Evolutionary conservation across 92 coral and sea anemone genomes (phyloP).

Genomic region (Blastomussa wellsi): DNA sequence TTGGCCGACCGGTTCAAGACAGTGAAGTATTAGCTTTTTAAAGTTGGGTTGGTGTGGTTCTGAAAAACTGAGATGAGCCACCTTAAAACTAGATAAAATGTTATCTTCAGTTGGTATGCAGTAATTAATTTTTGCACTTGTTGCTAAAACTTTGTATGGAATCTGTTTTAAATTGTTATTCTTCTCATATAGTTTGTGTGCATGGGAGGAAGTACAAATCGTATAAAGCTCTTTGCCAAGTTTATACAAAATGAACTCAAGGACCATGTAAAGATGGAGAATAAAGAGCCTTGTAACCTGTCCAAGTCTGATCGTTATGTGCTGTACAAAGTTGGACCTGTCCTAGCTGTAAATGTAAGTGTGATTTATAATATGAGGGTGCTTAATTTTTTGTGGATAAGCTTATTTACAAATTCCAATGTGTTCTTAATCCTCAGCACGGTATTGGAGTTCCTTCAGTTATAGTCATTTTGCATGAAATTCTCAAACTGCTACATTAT

Average conservation of each 20-base stretch:
- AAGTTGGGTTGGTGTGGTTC: no score
- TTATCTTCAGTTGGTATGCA: no score
- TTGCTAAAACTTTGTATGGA: no score
- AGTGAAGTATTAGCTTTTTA: no score
- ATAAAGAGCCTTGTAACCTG: slow-evolving; percentile 69
- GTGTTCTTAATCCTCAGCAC: slow-evolving; percentile 65
- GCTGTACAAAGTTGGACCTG: slow-evolving; percentile 96
- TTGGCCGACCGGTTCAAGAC: no score
- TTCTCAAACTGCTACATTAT: slow-evolving; percentile 91
- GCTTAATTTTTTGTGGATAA: no score
- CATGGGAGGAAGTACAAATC: slow-evolving; percentile 92
- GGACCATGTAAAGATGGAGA: slow-evolving; percentile 37
- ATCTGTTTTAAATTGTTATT: not conserved
- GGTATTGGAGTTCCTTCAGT: slow-evolving; percentile 96
- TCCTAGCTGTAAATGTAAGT: slow-evolving; percentile 82
- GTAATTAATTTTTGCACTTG: no score
- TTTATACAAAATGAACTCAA: slow-evolving; percentile 72
- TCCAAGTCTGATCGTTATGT: slow-evolving; percentile 95
- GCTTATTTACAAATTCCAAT: not conserved
- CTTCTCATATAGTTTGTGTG: slow-evolving; percentile 86
- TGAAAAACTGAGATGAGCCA: no score
- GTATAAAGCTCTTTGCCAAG: slow-evolving; percentile 82
- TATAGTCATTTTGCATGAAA: slow-evolving; percentile 89
- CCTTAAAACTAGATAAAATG: no score
- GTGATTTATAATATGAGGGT: no score